phyloP scores from a whole-genome alignment of 2,888 invertebrate genomes.

The Drosophila fungiperda region DNA sequence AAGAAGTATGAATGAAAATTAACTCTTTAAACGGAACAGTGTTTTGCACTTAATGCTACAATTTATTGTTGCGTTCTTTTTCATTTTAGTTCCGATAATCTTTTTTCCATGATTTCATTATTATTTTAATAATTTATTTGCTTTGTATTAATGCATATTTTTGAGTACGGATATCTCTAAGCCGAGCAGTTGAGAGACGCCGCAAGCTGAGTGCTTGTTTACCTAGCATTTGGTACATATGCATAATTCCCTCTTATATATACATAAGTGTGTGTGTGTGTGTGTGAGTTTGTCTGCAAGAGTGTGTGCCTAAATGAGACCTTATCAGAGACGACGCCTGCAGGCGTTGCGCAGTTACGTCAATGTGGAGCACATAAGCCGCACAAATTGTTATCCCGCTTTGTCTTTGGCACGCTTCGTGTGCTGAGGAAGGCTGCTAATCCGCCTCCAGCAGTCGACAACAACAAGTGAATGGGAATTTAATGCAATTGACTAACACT shows the following conservation, averaged over 20 bases:
- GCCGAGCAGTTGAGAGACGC: not conserved
- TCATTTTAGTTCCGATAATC: not conserved
- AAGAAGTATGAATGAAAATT: not conserved
- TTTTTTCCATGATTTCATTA: not conserved
- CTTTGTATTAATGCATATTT: not conserved
- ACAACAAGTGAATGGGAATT: constrained; percentile 9
- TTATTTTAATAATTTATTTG: not conserved
- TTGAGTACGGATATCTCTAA: constrained; percentile 4
- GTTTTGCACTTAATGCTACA: not conserved
- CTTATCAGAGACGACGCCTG: constrained; percentile 54
- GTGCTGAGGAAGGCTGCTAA: constrained; percentile 37
- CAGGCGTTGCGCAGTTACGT: constrained; percentile 33
- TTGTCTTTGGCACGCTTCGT: constrained; percentile 52
- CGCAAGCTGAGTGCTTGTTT: constrained; percentile 24
- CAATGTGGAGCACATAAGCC: constrained; percentile 54
- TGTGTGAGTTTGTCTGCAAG: constrained; percentile 2
- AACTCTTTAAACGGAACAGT: not conserved
- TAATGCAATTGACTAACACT: constrained; percentile 18
- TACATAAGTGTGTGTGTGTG: not conserved
- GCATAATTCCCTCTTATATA: not conserved
- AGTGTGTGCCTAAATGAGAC: constrained; percentile 24
- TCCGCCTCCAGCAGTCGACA: constrained; percentile 18
- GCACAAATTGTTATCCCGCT: constrained; percentile 44
- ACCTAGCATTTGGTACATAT: constrained; percentile 27
- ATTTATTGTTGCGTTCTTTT: not conserved